These are phyloP conservation scores for Agriopis marginaria DNA, from an alignment of 2,888 invertebrate genomes.

Conservation along the genomic window DNA sequence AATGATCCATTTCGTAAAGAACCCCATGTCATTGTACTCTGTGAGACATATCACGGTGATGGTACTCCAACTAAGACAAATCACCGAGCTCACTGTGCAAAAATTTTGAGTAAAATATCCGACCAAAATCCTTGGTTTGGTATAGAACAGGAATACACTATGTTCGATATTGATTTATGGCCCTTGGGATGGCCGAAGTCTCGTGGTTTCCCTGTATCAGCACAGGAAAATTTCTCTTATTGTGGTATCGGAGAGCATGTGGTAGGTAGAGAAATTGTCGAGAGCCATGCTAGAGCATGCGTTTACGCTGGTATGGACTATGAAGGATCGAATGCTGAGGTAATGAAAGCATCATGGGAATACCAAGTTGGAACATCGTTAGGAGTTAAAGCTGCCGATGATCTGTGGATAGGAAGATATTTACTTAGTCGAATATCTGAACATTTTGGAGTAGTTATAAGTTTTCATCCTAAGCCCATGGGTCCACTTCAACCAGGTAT, in stretches of 20 bases:
- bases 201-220: slow-evolving; percentile 92
- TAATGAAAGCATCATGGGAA: slow-evolving; percentile 98
- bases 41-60: slow-evolving; percentile 92
- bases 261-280: slow-evolving; percentile 97
- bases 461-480: slow-evolving; percentile 90
- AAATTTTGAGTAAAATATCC: slow-evolving; percentile 80
- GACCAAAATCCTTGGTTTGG: slow-evolving; percentile 94
- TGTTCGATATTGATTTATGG: slow-evolving; percentile 93
- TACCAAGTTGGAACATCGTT: slow-evolving; percentile 96
- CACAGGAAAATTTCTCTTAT: slow-evolving; percentile 93
- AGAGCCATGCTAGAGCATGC: slow-evolving; percentile 94
- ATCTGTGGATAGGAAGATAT: slow-evolving; percentile 95
- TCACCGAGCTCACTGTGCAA: slow-evolving; percentile 89
- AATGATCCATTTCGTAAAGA: slow-evolving; percentile 95
- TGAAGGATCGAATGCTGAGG: slow-evolving; percentile 98
- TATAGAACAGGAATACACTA: slow-evolving; percentile 96
- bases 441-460: slow-evolving; percentile 91
- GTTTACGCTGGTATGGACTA: slow-evolving; percentile 97
- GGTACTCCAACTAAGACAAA: slow-evolving; percentile 92
- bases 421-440: slow-evolving; percentile 93
- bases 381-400: slow-evolving; percentile 93
- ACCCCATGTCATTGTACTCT: slow-evolving; percentile 95
- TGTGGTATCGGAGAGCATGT: slow-evolving; percentile 98
- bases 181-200: slow-evolving; percentile 97
- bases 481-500: slow-evolving; percentile 95